Evolutionary conservation across 1,140 invertebrate species (phyloP).

Genomic region (Neotoxoptera formosana): DNA sequence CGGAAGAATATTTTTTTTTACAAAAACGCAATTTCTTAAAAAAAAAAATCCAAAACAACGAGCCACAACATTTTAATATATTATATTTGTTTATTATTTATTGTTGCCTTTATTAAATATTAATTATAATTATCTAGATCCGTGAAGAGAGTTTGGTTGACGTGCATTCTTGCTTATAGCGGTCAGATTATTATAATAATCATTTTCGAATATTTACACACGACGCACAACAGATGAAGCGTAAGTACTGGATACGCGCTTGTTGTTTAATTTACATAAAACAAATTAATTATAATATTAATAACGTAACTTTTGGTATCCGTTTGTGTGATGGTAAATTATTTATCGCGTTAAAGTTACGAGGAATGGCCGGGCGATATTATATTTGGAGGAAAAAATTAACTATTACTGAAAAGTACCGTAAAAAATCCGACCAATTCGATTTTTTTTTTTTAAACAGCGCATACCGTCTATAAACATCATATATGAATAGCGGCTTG

Average conservation of each 20-base stretch:
- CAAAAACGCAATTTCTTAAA: neutral
- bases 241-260: neutral
- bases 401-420: neutral
- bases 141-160: neutral
- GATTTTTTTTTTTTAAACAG: neutral
- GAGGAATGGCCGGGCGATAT: neutral
- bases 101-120: neutral
- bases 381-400: neutral
- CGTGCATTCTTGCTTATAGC: neutral
- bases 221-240: neutral
- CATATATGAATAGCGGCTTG: no score
- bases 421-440: neutral
- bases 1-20: neutral
- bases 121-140: neutral
- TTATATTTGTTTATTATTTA: neutral
- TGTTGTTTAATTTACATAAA: neutral
- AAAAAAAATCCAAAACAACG: neutral
- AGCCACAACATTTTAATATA: neutral
- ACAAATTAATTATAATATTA: neutral
- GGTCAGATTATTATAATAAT: neutral
- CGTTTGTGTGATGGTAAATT: neutral
- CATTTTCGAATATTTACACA: neutral
- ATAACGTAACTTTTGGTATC: neutral
- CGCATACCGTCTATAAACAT: no score
- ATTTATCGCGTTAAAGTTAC: neutral